Base-by-base conservation (phyloP, 2,797 vertebrate genomes). In the Varecia variegata region DNA sequence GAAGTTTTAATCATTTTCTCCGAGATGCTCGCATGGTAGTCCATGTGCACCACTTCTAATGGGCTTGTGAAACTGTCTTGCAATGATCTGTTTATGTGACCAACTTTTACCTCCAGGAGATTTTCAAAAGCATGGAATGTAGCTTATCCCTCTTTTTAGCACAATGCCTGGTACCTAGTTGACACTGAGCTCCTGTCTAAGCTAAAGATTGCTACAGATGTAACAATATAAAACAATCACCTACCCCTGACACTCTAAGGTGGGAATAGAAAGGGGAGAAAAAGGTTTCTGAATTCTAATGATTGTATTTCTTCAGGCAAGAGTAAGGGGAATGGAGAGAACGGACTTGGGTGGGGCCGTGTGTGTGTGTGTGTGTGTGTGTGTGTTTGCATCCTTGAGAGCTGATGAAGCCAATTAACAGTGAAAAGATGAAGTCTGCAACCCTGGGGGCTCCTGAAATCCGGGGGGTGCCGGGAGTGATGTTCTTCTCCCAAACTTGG, bases 291-390 rank as follows among this genome's bases (percentile, higher is more conserved):
- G 30, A 23, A n/a, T 60, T 82, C 15, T 3, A 5, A 17, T 80
- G 43, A 84, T 85, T 88, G 88, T 90, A 93, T 68, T 93, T 92
- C 54, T 73, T 76, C 30, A 70, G 77, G 13, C 9, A 10, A 50
- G 54, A 77, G 6, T 27, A n/a, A 94, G 6, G 3, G 8, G 32
- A n/a, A 54, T 90, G 25, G 23, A 74, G 43, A 85, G 38, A 56
- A n/a, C 68, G 62, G 73, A 20, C 12, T n/a, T n/a, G 35, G 58
- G 21, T 12, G 38, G 27, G 54, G 23, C 1, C 0, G 1, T 83
- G 10, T 43, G 21, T 56, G 35, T 38, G 21, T 40, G 30, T 3
- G 10, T 30, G 6, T 20, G 18, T 1, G 0, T 2, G 12, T 9
- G 32, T 81, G 18, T 32, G 9, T 56, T 5, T 54, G 14, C 14